phyloP scores from a whole-genome alignment of 2,888 invertebrate genomes.

The Dinocampus coccinellae region DNA sequence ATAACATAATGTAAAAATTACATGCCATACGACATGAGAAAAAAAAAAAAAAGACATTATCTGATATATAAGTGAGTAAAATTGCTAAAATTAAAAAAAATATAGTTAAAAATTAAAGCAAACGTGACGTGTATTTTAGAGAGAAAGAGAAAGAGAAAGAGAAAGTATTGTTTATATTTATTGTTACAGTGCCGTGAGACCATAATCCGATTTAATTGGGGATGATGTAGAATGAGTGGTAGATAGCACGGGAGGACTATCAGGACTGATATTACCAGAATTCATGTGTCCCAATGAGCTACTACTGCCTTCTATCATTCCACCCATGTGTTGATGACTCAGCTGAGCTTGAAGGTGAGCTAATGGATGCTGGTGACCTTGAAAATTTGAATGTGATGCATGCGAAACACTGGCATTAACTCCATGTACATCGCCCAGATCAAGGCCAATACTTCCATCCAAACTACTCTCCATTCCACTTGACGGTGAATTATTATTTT shows the following conservation, averaged over 20 bases:
- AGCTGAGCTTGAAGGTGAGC: constrained; percentile 69
- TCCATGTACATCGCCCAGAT: constrained; percentile 61
- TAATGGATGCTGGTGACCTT: constrained; percentile 69
- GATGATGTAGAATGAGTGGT: constrained; percentile 66
- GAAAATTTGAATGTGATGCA: constrained; percentile 58
- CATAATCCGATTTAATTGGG: constrained; percentile 89
- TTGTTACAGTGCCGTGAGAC: constrained; percentile 83
- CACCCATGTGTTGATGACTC: constrained; percentile 65
- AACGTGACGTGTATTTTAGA: too few relatives aligned
- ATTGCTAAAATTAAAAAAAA: background rate
- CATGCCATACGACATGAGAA: too few relatives aligned
- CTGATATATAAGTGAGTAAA: too few relatives aligned
- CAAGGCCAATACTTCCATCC: constrained; percentile 61
- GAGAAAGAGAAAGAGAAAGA: too few relatives aligned
- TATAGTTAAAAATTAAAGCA: background rate
- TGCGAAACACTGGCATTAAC: constrained; percentile 52
- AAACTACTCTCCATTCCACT: constrained; percentile 64
- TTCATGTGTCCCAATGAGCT: constrained; percentile 61
- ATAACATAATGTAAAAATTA: too few relatives aligned
- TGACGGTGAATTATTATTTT: constrained; percentile 70
- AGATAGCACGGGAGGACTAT: constrained; percentile 59
- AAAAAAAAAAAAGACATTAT: too few relatives aligned
- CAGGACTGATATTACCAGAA: constrained; percentile 65
- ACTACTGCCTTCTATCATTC: constrained; percentile 66
- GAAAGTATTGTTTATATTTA: too few relatives aligned